Base-by-base conservation (phyloP, 2,888 invertebrate genomes). In the Chrysopilus asiliformis region DNA sequence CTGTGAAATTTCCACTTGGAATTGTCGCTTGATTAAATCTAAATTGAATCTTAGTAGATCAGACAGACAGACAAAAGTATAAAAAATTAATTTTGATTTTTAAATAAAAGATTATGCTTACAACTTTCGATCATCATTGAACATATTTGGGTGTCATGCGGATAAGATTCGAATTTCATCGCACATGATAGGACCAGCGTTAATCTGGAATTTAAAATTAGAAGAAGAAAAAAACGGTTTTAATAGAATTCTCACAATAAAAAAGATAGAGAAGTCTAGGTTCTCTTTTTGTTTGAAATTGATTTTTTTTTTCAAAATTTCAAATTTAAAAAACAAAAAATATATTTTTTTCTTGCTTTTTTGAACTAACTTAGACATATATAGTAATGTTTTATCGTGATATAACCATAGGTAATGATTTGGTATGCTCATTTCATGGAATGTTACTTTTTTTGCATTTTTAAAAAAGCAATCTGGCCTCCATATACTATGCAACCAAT, bases 51-150 rank as follows among this genome's bases (percentile, higher is more conserved):
- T n/a, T n/a, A n/a, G n/a, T n/a, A n/a, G n/a, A n/a, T n/a, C n/a
- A n/a, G n/a, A n/a, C n/a, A n/a, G n/a, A n/a, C n/a, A n/a, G n/a
- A n/a, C n/a, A n/a, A n/a, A n/a, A n/a, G n/a, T n/a, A n/a, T n/a
- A n/a, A n/a, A n/a, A n/a, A n/a, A n/a, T n/a, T n/a, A n/a, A n/a
- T n/a, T n/a, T n/a, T n/a, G n/a, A n/a, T n/a, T n/a, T n/a, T n/a
- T n/a, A n/a, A n/a, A n/a, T n/a, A n/a, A n/a, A n/a, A n/a, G n/a
- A n/a, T 12, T 22, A 36, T 38, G 79, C 87, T 77, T 70, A 90
- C 90, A 71, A 55, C 90, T 90, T 67, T 91, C 90, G 40, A 91
- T 89, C 80, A 86, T 85, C 79, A 91, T 85, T 35, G 82, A 81
- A 59, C 91, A 93, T 49, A 82, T 80, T 66, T 93, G 91, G 2